phyloP scores from a whole-genome alignment of 2,888 invertebrate species.

The Brachyptera risi region DNA sequence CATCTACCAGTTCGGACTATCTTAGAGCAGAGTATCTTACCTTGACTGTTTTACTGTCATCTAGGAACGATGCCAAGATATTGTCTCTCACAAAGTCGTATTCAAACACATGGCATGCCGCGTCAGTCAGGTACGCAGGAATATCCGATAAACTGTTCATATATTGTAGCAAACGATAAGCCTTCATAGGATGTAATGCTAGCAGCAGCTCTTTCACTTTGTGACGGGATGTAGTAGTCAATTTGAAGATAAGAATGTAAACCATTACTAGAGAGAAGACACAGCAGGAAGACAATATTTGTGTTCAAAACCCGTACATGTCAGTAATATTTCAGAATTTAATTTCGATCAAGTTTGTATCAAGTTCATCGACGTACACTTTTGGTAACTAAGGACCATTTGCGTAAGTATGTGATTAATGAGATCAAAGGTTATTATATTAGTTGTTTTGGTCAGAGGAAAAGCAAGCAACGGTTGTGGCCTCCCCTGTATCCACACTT shows the following conservation, averaged over 20 bases:
- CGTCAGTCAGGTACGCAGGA: not conserved
- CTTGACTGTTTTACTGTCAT: not conserved
- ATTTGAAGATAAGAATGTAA: constrained; percentile 8
- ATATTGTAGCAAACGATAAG: not conserved
- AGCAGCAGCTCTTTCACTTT: not conserved
- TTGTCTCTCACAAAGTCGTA: not conserved
- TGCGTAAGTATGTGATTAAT: too few relatives aligned
- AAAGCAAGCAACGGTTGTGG: too few relatives aligned
- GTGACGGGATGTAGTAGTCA: not conserved
- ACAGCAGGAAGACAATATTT: not conserved
- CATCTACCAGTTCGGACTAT: too few relatives aligned
- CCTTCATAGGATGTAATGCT: not conserved
- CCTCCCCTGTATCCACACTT: too few relatives aligned
- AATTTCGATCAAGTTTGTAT: too few relatives aligned
- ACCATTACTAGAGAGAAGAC: not conserved
- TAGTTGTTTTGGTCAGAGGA: too few relatives aligned
- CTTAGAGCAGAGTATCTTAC: too few relatives aligned
- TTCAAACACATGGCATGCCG: not conserved
- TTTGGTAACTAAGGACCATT: too few relatives aligned
- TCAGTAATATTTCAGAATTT: too few relatives aligned
- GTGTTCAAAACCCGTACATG: not conserved
- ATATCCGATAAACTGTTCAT: not conserved
- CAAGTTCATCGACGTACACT: too few relatives aligned
- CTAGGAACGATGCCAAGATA: not conserved
- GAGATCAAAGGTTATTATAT: too few relatives aligned